Percentiles rank a stretch among this genome's conserved stretches.
These are phyloP conservation scores for Dreissena polymorpha DNA, from an alignment of 1,140 invertebrate species.

Conservation along the genomic window DNA sequence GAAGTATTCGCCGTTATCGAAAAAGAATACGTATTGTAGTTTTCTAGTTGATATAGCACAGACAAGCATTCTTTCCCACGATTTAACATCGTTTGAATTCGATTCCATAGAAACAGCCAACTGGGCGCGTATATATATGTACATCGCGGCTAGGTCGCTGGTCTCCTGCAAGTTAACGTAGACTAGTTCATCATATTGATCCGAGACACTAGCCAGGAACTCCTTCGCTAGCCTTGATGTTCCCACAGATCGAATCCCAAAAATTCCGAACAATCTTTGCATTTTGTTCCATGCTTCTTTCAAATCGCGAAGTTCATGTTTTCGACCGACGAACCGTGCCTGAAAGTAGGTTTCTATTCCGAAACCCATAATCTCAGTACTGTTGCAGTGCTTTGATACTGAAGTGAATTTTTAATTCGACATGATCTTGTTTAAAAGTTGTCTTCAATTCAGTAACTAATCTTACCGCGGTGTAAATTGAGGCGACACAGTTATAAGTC, in stretches of 20 bases:
- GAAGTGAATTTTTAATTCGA: too few relatives aligned
- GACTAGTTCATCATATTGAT: not conserved
- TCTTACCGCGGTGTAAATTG: too few relatives aligned
- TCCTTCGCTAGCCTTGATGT: slow-evolving; percentile 44
- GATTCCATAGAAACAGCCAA: not conserved
- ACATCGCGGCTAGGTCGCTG: not conserved
- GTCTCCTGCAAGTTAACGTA: slow-evolving; percentile 6
- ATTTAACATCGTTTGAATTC: not conserved
- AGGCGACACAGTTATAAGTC: too few relatives aligned
- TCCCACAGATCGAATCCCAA: slow-evolving; percentile 49
- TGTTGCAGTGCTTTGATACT: too few relatives aligned
- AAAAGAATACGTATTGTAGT: slow-evolving; percentile 16
- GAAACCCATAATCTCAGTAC: too few relatives aligned
- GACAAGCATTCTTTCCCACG: slow-evolving; percentile 2
- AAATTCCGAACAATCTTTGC: slow-evolving; percentile 48
- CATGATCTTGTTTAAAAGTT: too few relatives aligned
- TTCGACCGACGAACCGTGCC: slow-evolving; percentile 31
- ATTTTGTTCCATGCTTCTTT: not conserved
- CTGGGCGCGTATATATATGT: slow-evolving; percentile 13
- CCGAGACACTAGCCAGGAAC: not conserved
- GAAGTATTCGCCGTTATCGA: slow-evolving; percentile 50
- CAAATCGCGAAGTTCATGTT: slow-evolving; percentile 2
- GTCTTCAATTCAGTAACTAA: too few relatives aligned
- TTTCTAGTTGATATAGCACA: not conserved
- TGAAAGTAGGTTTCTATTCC: slow-evolving; percentile 22